A percentile compares a stretch with the other conserved stretches of the same genome.
Evolutionary conservation across 1,140 invertebrate species (phyloP).

Genomic region (Pararge aegeria): DNA sequence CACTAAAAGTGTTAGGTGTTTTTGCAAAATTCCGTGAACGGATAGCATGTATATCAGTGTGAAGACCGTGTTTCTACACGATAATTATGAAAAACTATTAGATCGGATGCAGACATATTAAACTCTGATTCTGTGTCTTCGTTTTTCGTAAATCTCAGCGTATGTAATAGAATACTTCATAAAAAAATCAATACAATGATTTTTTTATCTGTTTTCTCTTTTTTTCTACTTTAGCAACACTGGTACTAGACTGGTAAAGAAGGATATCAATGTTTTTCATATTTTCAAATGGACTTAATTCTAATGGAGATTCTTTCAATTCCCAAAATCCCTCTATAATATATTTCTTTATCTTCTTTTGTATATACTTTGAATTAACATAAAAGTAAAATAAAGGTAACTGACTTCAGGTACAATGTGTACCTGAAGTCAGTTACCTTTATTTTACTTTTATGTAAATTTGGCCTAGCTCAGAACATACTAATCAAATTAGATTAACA

Average conservation of each 20-base stretch:
- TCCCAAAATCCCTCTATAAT: constrained; percentile 13
- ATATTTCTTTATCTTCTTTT: background rate
- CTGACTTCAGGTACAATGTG: constrained; percentile 1
- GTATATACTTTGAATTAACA: background rate
- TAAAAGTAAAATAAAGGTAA: background rate
- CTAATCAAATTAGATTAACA: background rate
- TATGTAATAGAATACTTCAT: constrained; percentile 19
- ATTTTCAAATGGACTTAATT: constrained; percentile 11
- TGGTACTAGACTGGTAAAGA: constrained; percentile 28
- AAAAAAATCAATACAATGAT: constrained; percentile 31
- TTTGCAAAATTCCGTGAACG: constrained; percentile 74
- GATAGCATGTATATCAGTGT: constrained; percentile 84
- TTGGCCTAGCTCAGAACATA: background rate
- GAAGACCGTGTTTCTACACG: constrained; percentile 81
- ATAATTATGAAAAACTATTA: constrained; percentile 82
- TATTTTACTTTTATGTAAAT: background rate
- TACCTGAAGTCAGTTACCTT: background rate
- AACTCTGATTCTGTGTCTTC: background rate
- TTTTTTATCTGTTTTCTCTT: constrained; percentile 31
- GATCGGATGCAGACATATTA: constrained; percentile 51
- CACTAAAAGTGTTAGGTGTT: constrained; percentile 24
- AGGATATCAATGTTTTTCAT: constrained; percentile 16
- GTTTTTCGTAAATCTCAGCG: background rate
- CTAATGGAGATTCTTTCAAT: constrained; percentile 3
- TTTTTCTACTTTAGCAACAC: constrained; percentile 30